Percentiles rank a stretch among this genome's conserved stretches.
Conservation (phyloP, 37 sponge, comb jelly and placozoan genomes). For the Beroe ovata region DNA sequence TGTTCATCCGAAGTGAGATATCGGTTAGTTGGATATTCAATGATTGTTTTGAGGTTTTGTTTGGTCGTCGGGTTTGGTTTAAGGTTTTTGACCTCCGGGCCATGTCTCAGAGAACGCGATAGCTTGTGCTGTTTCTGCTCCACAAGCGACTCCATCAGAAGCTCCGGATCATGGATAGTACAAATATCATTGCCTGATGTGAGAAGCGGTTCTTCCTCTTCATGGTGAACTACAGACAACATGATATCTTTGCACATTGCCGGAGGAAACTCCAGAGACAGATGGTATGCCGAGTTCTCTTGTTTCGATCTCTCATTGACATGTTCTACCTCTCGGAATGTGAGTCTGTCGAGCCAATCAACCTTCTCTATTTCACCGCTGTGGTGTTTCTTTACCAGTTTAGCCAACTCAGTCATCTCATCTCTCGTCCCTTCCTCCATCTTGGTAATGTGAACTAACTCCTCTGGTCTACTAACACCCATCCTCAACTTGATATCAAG, state of each 20-base stretch:
- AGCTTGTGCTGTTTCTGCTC: constrained; percentile 90
- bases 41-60: constrained; percentile 71
- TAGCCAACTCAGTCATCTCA: constrained; percentile 55
- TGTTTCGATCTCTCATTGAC: constrained; percentile 79
- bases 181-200: constrained; percentile 61
- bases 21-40: constrained; percentile 83
- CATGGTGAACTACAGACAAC: constrained; percentile 35
- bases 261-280: constrained; percentile 61
- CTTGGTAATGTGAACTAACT: constrained; percentile 2
- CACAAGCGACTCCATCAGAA: constrained; percentile 83
- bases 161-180: constrained; percentile 43
- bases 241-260: constrained; percentile 29
- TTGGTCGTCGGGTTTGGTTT: constrained; percentile 79
- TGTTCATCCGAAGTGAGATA: constrained; percentile 81
- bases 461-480: background rate
- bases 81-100: constrained; percentile 75
- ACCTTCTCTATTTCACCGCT: constrained; percentile 86
- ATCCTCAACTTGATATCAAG: constrained; percentile 1
- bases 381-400: constrained; percentile 83
- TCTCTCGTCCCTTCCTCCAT: constrained; percentile 4
- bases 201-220: constrained; percentile 10
- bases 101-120: constrained; percentile 74
- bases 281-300: constrained; percentile 51
- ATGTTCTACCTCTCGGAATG: constrained; percentile 90
- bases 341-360: constrained; percentile 94